Percentiles rank a stretch among this genome's conserved stretches.
phyloP scores from a whole-genome alignment of 2,888 invertebrate genomes.

The Drymonia ruficornis region DNA sequence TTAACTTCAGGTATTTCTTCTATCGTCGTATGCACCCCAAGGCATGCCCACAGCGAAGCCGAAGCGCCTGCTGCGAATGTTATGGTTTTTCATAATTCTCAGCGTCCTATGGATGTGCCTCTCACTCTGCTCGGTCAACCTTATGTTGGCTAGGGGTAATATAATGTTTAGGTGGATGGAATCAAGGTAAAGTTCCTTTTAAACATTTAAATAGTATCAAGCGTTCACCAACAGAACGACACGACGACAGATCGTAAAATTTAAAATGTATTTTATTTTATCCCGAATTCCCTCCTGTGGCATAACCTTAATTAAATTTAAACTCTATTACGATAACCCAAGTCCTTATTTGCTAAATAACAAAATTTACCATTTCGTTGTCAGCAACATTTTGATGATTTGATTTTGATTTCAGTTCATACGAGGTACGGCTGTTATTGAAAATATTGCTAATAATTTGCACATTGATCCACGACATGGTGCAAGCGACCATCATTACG shows the following conservation, averaged over 20 bases:
- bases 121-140: conserved; percentile 86
- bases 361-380: too few species aligned
- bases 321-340: too few species aligned
- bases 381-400: neutral
- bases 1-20: conserved; percentile 86
- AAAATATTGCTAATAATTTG: conserved; percentile 87
- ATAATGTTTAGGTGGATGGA: conserved; percentile 88
- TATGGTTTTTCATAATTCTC: conserved; percentile 90
- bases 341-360: too few species aligned
- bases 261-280: too few species aligned
- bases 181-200: conserved; percentile 72
- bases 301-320: too few species aligned
- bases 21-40: conserved; percentile 88
- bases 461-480: conserved; percentile 91
- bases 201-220: neutral
- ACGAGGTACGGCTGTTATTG: conserved; percentile 72
- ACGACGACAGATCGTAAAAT: too few species aligned
- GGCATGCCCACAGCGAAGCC: conserved; percentile 86
- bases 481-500: conserved; percentile 92
- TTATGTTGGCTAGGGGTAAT: conserved; percentile 86
- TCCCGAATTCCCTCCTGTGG: too few species aligned
- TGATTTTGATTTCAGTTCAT: conserved; percentile 66
- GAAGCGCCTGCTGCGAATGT: conserved; percentile 87
- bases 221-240: too few species aligned
- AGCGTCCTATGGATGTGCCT: conserved; percentile 89